Conservation (phyloP, 2,888 invertebrate genomes). For the Morpho achilles region DNA sequence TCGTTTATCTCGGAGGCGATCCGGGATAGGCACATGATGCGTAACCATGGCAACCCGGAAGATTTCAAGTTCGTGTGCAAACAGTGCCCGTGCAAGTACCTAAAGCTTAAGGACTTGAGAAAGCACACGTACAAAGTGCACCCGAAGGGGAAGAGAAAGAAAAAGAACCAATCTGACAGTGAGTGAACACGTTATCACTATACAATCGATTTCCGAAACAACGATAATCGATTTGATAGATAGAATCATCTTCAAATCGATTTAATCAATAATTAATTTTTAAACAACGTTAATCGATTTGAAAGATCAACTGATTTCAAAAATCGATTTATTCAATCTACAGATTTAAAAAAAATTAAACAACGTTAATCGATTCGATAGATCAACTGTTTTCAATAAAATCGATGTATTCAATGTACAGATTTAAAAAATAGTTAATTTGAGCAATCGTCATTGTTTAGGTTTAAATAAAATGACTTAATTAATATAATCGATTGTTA, state of each 20-base stretch:
- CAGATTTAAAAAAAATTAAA: too few relatives aligned
- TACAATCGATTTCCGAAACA: not conserved
- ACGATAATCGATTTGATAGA: not conserved
- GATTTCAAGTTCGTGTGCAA: constrained; percentile 51
- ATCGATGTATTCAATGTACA: too few relatives aligned
- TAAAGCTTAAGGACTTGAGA: constrained; percentile 53
- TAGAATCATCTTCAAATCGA: too few relatives aligned
- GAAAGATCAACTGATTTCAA: too few relatives aligned
- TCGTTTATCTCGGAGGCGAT: constrained; percentile 56
- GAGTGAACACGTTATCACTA: constrained; percentile 4
- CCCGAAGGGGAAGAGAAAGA: constrained; percentile 45
- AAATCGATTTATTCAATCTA: too few relatives aligned
- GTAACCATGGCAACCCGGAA: constrained; percentile 52
- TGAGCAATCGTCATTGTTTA: too few relatives aligned
- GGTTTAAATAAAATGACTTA: not conserved
- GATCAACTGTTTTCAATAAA: too few relatives aligned
- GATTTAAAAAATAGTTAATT: too few relatives aligned
- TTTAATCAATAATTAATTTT: too few relatives aligned
- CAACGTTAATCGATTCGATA: too few relatives aligned
- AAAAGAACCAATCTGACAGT: constrained; percentile 25
- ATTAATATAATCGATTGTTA: not conserved
- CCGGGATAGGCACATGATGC: constrained; percentile 47
- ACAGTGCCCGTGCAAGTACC: constrained; percentile 52
- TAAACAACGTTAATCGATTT: too few relatives aligned
- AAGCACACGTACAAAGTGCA: constrained; percentile 62